Evolutionary conservation across 2,888 invertebrate genomes (phyloP).

Genomic region (Tachystola acroxantha): DNA sequence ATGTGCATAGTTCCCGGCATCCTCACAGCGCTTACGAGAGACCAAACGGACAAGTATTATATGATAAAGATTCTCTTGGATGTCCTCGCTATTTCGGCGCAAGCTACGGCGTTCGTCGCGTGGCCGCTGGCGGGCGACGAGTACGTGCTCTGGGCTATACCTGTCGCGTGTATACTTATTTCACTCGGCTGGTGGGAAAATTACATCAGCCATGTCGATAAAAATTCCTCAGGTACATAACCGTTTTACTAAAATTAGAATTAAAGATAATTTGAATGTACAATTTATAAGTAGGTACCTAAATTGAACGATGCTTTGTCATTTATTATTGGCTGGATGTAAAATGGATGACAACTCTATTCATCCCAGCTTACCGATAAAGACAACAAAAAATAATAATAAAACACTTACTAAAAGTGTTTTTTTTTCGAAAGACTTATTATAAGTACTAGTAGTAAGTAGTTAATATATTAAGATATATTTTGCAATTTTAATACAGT

Average conservation of each 20-base stretch:
- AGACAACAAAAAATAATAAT: too few relatives aligned
- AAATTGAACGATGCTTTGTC: too few relatives aligned
- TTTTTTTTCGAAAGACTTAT: too few relatives aligned
- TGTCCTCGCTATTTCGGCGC: constrained; percentile 79
- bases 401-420: too few relatives aligned
- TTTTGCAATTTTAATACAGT: too few relatives aligned
- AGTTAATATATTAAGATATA: too few relatives aligned
- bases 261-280: constrained; percentile 8
- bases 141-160: constrained; percentile 77
- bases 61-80: constrained; percentile 69
- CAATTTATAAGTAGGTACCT: too few relatives aligned
- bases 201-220: constrained; percentile 73
- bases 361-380: too few relatives aligned
- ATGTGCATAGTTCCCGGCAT: constrained; percentile 90
- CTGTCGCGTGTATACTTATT: constrained; percentile 81
- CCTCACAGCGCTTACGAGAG: constrained; percentile 78
- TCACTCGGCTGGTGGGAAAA: constrained; percentile 93
- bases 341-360: too few relatives aligned
- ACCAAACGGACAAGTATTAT: constrained; percentile 47
- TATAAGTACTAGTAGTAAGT: too few relatives aligned
- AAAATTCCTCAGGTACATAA: constrained; percentile 41
- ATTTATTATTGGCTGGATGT: too few relatives aligned
- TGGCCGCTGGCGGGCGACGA: constrained; percentile 81
- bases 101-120: constrained; percentile 82
- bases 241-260: constrained; percentile 1